Evolutionary conservation across 2,888 invertebrate genomes (phyloP), one percentile per base, ranked within the genome.

Genomic region (Scotopteryx bipunctaria): DNA sequence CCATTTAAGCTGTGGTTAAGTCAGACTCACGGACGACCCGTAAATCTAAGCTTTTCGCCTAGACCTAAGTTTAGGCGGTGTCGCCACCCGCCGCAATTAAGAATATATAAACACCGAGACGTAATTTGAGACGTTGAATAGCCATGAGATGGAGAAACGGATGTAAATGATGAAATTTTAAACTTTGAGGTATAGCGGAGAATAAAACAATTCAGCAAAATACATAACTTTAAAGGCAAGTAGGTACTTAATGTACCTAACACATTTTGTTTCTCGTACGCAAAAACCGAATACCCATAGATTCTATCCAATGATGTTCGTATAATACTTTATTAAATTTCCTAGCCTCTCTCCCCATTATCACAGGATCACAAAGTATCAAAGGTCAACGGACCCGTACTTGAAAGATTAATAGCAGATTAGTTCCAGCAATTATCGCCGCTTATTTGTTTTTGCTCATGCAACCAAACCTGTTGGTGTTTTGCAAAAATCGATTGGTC

Each of bases 11-110:
- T 49, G 19, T 37, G 41, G 3, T 27, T 25, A 9, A 55, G 48
- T 55, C 52, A 57, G 58, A 65, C 67, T 66, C 68, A 63, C 68
- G 48, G 14, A 58, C 46, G 38, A 47, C 56, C 55, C 64, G 68
- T 75, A 69, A 73, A 74, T 74, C 73, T 72, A 60, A 63, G 62
- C 57, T 60, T 71, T 68, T 65, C 52, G 44, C 37, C 25, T 36
- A 41, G 19, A 5, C 21, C 44, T 36, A 19, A 40, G 46, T 42
- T 36, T 65, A 61, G 57, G 27, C 43, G 15, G 27, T 55, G 57
- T 43, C 50, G 53, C 31, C 38, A 52, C 46, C n/a, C 41, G 38
- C 42, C 53, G 46, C 45, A 56, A 61, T 61, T 58, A 56, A 46
- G 43, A 52, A 52, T 55, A 56, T 47, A 54, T 51, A 54, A 51